Evolutionary conservation across 53 echinoderm and acorn worm species (phyloP).

Genomic region (Echinarachnius parma): DNA sequence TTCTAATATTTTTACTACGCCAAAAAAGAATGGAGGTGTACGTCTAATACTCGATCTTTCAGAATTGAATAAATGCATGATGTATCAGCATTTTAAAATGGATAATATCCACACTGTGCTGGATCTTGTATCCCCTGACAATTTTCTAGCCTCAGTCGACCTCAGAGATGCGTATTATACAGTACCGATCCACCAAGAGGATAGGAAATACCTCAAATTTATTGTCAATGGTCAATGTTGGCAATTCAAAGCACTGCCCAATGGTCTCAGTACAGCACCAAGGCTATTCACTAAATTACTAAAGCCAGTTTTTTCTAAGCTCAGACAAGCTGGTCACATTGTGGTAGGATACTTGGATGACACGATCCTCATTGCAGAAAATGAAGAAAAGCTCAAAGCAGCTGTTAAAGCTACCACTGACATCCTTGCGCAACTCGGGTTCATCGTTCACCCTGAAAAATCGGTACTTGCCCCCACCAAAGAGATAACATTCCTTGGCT

Average conservation of each 20-base stretch:
- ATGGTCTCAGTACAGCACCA: slow-evolving; percentile 11
- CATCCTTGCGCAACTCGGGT: slow-evolving; percentile 8
- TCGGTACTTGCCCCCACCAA: slow-evolving; percentile 25
- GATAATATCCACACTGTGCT: slow-evolving; percentile 5
- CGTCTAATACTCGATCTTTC: slow-evolving; percentile 30
- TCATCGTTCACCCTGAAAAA: slow-evolving; percentile 21
- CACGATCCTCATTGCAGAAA: slow-evolving; percentile 4
- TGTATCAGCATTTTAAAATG: slow-evolving; percentile 40
- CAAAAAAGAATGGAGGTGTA: slow-evolving; percentile 23
- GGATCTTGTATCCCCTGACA: background rate
- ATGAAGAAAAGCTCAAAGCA: background rate
- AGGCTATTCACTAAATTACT: slow-evolving; percentile 23
- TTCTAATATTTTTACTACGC: slow-evolving; percentile 24
- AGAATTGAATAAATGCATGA: slow-evolving; percentile 19
- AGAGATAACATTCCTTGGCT: slow-evolving; percentile 31
- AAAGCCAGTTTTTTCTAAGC: background rate
- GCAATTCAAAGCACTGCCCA: slow-evolving; percentile 20
- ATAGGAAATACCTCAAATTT: slow-evolving; percentile 15
- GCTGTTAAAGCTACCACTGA: background rate
- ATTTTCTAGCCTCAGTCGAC: slow-evolving; percentile 15
- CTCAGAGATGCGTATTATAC: slow-evolving; percentile 9
- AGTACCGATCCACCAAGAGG: background rate
- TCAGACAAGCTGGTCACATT: slow-evolving; percentile 1
- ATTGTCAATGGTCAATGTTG: background rate
- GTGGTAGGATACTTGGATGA: slow-evolving; percentile 29